phyloP scores from a whole-genome alignment of 2,797 vertebrate genomes.

The Leucoraja ocellata region DNA sequence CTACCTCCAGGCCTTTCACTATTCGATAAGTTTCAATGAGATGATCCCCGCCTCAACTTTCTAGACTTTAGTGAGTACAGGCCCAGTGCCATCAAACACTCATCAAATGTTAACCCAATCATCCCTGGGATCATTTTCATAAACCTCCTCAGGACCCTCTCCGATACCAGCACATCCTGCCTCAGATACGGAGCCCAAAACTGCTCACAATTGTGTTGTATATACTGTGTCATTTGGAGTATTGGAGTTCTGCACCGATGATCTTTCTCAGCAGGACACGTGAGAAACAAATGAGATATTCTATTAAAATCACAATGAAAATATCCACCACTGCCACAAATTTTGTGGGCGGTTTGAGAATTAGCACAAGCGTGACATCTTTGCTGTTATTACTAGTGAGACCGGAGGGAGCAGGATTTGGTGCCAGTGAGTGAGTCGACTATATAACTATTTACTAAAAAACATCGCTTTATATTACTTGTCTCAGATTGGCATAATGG shows the following conservation, averaged over 20 bases:
- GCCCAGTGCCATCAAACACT: too few species aligned
- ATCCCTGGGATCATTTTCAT: too few species aligned
- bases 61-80: too few species aligned
- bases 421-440: neutral
- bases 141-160: too few species aligned
- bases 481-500: slow-evolving; percentile 3
- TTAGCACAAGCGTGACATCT: neutral
- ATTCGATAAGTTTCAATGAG: too few species aligned
- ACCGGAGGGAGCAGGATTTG: neutral
- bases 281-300: neutral
- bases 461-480: neutral
- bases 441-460: slow-evolving; percentile 18
- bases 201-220: too few species aligned
- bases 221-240: too few species aligned
- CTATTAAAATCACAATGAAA: neutral
- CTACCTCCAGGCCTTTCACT: too few species aligned
- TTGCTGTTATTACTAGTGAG: neutral
- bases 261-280: neutral
- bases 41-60: too few species aligned
- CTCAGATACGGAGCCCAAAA: too few species aligned
- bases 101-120: too few species aligned
- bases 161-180: too few species aligned
- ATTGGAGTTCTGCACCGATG: neutral
- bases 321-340: neutral
- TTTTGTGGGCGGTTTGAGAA: neutral